Evolutionary conservation across 2,888 invertebrate species (phyloP), one percentile per base, ranked within the genome.

Genomic region (Celastrina argiolus): DNA sequence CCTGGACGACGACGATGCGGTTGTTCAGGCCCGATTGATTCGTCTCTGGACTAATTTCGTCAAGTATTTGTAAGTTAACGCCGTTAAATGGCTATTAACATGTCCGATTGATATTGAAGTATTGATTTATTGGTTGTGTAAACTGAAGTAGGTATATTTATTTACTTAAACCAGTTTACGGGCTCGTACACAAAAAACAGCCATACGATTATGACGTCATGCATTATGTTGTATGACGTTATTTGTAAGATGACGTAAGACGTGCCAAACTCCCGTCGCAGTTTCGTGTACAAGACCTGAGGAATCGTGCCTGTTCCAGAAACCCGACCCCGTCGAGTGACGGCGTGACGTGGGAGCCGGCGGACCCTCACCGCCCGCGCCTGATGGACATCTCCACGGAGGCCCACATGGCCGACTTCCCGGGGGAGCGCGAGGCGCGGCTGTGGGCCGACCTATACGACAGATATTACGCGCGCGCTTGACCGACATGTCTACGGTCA

Each of bases 391-490:
- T 90, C 63, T 75, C 75, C n/a, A 68, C 73, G 0, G 79, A 83
- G 34, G 58, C 80, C 64, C 73, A 71, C 64, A 87, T 89, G 87
- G 73, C 69, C 28, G 80, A 80, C 36, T 83, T 81, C 69, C 85
- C 87, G 0, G 74, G 81, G 70, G 66, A 70, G 0, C 72, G 67
- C 18, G 69, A 76, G 0, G 67, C 72, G 12, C 74, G 74, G 22
- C 72, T 84, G 74, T 90, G 90, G 90, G 82, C 85, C 64, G 81
- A 83, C 18, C 75, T 89, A 45, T 90, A 87, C 71, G 82, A 88
- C n/a, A 85, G 83, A 70, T 84, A 81, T 70, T 87, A 61, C 14
- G 36, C 7, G 58, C n/a, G 34, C 22, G 18, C 16, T 10, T 31
- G 36, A 36, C 16, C 6, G 10, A 8, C 34, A 3, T 36, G 16